Conservation (phyloP, 35 echinoderm and acorn worm species). For the Chiridota heheva region DNA sequence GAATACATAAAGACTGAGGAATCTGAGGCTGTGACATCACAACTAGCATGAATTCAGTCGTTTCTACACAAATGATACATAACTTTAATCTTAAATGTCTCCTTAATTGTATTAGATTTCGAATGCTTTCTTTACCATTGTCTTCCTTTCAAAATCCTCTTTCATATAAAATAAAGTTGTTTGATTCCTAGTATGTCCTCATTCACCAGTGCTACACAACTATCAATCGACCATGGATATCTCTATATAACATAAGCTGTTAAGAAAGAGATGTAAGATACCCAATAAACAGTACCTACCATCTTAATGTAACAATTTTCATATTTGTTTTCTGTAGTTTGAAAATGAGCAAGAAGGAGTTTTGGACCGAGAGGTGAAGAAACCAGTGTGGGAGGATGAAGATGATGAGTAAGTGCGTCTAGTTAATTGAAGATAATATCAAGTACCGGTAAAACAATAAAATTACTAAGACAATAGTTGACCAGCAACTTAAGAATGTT, state of each 20-base stretch:
- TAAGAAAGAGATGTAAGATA: no score
- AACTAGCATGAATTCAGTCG: no score
- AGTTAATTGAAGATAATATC: no score
- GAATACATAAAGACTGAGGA: no score
- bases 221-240: background rate
- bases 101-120: no score
- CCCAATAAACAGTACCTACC: no score
- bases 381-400: constrained; percentile 39
- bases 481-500: background rate
- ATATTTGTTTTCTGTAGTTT: background rate
- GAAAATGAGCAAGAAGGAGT: background rate
- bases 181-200: background rate
- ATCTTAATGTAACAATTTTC: background rate
- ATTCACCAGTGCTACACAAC: background rate
- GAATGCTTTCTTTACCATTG: no score
- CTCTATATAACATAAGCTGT: background rate
- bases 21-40: no score
- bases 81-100: no score
- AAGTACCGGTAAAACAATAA: background rate
- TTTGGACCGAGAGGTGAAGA: constrained; percentile 6
- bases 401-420: constrained; percentile 6
- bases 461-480: background rate
- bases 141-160: no score
- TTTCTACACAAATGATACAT: no score
- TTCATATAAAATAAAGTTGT: background rate